Conservation (phyloP, 2,888 invertebrate genomes). For the Perithous albicinctus region DNA sequence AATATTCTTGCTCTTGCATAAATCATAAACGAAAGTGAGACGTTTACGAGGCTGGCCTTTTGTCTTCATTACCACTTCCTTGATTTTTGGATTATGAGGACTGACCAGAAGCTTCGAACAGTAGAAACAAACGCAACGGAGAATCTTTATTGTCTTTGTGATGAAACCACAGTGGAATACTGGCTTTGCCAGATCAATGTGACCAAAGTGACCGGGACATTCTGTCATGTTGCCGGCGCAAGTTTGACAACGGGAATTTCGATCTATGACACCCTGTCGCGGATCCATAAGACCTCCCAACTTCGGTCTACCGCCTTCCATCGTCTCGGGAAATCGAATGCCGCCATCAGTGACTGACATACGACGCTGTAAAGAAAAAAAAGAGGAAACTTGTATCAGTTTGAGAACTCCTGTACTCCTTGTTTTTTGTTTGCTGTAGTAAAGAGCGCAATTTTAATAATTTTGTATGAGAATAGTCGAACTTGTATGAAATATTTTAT, state of each 20-base stretch:
- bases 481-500: no score
- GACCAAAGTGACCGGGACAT: conserved; percentile 99
- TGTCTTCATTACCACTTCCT: conserved; percentile 97
- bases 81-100: conserved; percentile 96
- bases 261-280: conserved; percentile 98
- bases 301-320: conserved; percentile 99
- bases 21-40: conserved; percentile 97
- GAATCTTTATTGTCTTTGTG: conserved; percentile 97
- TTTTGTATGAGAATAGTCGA: neutral
- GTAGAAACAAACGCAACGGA: conserved; percentile 99
- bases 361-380: conserved; percentile 90
- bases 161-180: conserved; percentile 99
- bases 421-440: neutral
- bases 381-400: neutral
- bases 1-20: conserved; percentile 98
- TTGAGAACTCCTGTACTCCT: neutral
- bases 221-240: conserved; percentile 99
- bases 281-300: conserved; percentile 99
- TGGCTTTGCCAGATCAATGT: conserved; percentile 98
- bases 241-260: conserved; percentile 96
- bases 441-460: neutral
- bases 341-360: conserved; percentile 99
- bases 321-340: conserved; percentile 98
- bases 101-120: conserved; percentile 98
- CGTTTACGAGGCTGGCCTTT: conserved; percentile 98